These are phyloP conservation scores for Coenonympha glycerion DNA, from an alignment of 2,888 invertebrate species.

Conservation along the genomic window DNA sequence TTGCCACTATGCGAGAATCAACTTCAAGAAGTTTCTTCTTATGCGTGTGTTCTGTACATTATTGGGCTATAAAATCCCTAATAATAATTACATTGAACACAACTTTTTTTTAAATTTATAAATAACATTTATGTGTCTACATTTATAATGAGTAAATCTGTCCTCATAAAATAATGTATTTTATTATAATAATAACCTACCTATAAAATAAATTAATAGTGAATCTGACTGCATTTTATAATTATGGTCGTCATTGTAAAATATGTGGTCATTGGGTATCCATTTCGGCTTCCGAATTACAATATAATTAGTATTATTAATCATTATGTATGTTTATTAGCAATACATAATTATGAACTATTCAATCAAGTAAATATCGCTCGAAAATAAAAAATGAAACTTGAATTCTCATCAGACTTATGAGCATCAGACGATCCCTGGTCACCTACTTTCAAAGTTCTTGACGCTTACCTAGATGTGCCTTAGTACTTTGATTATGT, in stretches of 20 bases:
- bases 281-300: slow-evolving; percentile 22
- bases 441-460: not conserved
- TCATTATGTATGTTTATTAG: slow-evolving; percentile 11
- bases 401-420: slow-evolving; percentile 12
- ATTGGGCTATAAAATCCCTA: no score
- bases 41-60: no score
- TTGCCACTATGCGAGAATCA: not conserved
- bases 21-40: no score
- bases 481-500: no score
- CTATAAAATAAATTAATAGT: not conserved
- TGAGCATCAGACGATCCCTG: not conserved
- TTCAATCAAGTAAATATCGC: no score
- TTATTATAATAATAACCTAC: not conserved
- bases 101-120: no score
- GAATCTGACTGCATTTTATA: slow-evolving; percentile 6
- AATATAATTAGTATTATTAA: slow-evolving; percentile 7
- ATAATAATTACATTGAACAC: no score
- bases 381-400: slow-evolving; percentile 18
- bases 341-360: slow-evolving; percentile 15
- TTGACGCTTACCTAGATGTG: no score
- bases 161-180: not conserved
- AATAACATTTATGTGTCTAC: no score
- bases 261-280: slow-evolving; percentile 3
- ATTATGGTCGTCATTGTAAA: no score
- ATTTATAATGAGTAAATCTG: no score